A percentile compares a stretch with the other conserved stretches of the same genome.
These are phyloP conservation scores for Panulirus ornatus DNA, from an alignment of 1,140 invertebrate species.

Conservation along the genomic window DNA sequence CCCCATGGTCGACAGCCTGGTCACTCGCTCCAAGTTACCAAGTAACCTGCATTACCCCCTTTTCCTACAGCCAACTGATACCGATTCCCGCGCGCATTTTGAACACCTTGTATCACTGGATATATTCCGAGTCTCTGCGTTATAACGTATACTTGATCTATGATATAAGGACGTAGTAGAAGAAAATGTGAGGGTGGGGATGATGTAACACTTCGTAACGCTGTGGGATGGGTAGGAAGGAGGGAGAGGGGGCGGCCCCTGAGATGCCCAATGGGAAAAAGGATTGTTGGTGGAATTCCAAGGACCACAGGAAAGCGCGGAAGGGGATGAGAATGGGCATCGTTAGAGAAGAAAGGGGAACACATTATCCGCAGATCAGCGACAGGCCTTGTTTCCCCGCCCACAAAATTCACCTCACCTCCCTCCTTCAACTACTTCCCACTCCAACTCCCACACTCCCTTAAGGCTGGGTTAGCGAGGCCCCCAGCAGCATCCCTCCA, in stretches of 20 bases:
- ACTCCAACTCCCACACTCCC: background rate
- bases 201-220: slow-evolving; percentile 40
- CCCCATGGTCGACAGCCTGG: background rate
- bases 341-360: slow-evolving; percentile 59
- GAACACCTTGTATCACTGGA: no score
- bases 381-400: slow-evolving; percentile 34
- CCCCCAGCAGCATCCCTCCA: background rate
- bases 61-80: no score
- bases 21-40: slow-evolving; percentile 16
- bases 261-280: slow-evolving; percentile 63
- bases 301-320: slow-evolving; percentile 53
- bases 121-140: no score
- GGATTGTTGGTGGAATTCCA: slow-evolving; percentile 65
- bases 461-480: background rate
- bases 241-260: no score
- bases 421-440: background rate
- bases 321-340: slow-evolving; percentile 63
- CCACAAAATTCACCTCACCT: slow-evolving; percentile 9
- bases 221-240: no score
- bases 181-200: no score
- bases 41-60: background rate
- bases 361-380: slow-evolving; percentile 68
- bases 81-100: no score
- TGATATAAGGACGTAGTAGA: no score
- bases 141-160: no score